Evolutionary conservation across 2,797 vertebrate species (phyloP).

Genomic region (Craterocephalus amniculus): DNA sequence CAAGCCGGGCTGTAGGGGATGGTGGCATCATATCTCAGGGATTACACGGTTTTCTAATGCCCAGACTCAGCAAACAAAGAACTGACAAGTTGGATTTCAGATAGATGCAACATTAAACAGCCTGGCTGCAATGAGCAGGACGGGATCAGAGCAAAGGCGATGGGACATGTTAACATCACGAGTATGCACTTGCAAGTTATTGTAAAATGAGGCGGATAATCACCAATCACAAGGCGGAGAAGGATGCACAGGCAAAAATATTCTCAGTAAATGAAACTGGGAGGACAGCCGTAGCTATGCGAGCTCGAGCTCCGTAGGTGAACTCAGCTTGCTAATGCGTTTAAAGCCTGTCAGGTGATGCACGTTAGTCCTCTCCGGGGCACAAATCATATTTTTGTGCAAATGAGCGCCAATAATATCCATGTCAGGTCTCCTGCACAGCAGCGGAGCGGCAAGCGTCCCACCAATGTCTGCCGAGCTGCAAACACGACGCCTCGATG

Average conservation of each 20-base stretch:
- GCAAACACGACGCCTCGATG: conserved; percentile 28
- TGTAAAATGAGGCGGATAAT: background rate
- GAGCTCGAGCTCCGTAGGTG: conserved; percentile 4
- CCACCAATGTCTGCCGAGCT: conserved; percentile 25
- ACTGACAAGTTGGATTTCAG: background rate
- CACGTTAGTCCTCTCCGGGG: conserved; percentile 24
- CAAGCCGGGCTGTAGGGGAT: conserved; percentile 22
- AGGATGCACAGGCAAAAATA: background rate
- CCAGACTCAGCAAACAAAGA: conserved; percentile 7
- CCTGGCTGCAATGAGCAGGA: background rate
- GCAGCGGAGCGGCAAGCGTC: conserved; percentile 27
- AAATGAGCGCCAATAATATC: conserved; percentile 23
- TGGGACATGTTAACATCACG: background rate
- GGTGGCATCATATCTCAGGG: conserved; percentile 26
- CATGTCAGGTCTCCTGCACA: conserved; percentile 43
- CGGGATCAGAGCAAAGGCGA: background rate
- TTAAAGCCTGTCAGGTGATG: conserved; percentile 40
- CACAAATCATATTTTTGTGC: conserved; percentile 10
- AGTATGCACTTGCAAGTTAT: background rate
- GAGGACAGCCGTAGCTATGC: background rate
- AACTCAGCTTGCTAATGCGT: conserved; percentile 30
- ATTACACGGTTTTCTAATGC: conserved; percentile 15
- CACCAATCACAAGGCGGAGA: background rate
- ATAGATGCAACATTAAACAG: background rate
- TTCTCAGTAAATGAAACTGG: background rate